These are phyloP conservation scores for Galerucella nymphaeae DNA, from an alignment of 2,888 invertebrate genomes.

Conservation along the genomic window DNA sequence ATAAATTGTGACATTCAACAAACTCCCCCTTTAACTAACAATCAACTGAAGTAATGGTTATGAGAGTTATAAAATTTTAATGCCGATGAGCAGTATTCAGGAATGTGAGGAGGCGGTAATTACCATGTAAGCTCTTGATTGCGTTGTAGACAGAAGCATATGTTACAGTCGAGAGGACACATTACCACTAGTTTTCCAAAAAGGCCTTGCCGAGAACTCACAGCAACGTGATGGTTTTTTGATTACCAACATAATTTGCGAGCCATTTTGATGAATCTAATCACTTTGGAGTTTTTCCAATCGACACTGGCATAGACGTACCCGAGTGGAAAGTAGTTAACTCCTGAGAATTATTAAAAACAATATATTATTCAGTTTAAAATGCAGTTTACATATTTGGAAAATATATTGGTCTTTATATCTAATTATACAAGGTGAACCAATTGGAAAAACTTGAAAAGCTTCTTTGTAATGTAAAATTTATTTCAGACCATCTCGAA, in stretches of 20 bases:
- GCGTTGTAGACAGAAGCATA: slow-evolving; percentile 46
- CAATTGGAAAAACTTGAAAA: too few relatives aligned
- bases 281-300: neutral
- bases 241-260: slow-evolving; percentile 37
- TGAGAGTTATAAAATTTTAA: neutral
- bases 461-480: too few relatives aligned
- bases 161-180: slow-evolving; percentile 44
- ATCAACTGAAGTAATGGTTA: neutral
- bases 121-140: slow-evolving; percentile 48
- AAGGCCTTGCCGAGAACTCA: slow-evolving; percentile 5
- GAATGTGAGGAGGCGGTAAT: slow-evolving; percentile 26
- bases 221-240: slow-evolving; percentile 36
- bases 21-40: neutral
- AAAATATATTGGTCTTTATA: too few relatives aligned
- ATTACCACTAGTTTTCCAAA: slow-evolving; percentile 38
- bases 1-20: neutral
- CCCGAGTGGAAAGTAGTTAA: neutral
- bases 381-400: too few relatives aligned
- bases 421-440: too few relatives aligned
- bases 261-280: slow-evolving; percentile 26
- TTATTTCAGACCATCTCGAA: too few relatives aligned
- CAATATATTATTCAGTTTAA: too few relatives aligned
- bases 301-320: neutral
- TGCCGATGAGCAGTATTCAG: neutral
- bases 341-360: too few relatives aligned